A percentile compares a stretch with the other conserved stretches of the same genome.
phyloP scores from a whole-genome alignment of 2,797 vertebrate species.

The Crotalus adamanteus region DNA sequence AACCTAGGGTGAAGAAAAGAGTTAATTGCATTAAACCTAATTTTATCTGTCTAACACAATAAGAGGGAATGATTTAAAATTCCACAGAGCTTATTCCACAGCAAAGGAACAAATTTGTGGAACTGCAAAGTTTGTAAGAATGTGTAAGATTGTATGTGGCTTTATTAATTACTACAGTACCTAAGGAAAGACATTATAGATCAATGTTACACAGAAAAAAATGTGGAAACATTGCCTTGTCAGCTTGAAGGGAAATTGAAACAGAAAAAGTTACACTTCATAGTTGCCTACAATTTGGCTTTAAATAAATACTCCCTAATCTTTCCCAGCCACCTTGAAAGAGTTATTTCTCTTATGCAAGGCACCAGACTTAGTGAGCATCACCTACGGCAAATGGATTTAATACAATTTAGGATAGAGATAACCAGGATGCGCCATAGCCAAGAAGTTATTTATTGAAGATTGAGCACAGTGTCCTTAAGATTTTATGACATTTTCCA shows the following conservation, averaged over 20 bases:
- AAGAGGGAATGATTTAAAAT: slow-evolving; percentile 6
- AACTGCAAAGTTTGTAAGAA: slow-evolving; percentile 8
- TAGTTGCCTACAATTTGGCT: slow-evolving; percentile 32
- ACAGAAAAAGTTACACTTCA: slow-evolving; percentile 28
- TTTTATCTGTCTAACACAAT: background rate
- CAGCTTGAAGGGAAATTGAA: slow-evolving; percentile 29
- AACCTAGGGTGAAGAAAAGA: background rate
- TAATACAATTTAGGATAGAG: slow-evolving; percentile 27
- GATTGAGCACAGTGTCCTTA: background rate
- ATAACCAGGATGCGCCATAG: background rate
- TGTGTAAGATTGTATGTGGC: background rate
- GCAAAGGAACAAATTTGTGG: background rate
- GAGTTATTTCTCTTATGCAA: slow-evolving; percentile 12
- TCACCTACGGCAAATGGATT: slow-evolving; percentile 48
- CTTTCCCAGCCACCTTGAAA: slow-evolving; percentile 27
- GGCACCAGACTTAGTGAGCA: slow-evolving; percentile 15
- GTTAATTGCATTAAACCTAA: background rate
- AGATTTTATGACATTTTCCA: background rate
- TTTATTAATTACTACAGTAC: slow-evolving; percentile 14
- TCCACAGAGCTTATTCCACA: slow-evolving; percentile 6
- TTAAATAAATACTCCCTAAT: slow-evolving; percentile 42
- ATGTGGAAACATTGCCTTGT: background rate
- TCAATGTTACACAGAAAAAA: background rate
- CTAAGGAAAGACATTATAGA: slow-evolving; percentile 1
- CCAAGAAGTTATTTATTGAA: slow-evolving; percentile 15